These are phyloP conservation scores for Cantharis nigra DNA, from an alignment of 2,888 invertebrate species.

Conservation along the genomic window DNA sequence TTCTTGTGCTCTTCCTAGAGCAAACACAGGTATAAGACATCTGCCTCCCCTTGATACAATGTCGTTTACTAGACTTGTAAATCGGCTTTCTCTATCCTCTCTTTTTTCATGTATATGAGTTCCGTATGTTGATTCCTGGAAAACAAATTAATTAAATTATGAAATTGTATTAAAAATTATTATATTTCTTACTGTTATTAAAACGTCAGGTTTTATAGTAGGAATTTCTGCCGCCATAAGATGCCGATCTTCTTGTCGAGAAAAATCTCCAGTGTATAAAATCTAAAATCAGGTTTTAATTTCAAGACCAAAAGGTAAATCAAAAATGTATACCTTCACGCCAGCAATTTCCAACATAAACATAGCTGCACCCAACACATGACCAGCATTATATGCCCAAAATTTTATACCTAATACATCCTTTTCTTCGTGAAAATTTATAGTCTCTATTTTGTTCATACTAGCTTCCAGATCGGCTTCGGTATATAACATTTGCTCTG, in stretches of 20 bases:
- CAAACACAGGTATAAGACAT: conserved; percentile 98
- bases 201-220: conserved; percentile 91
- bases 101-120: conserved; percentile 98
- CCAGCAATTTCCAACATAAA: conserved; percentile 99
- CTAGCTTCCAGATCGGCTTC: conserved; percentile 96
- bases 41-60: conserved; percentile 97
- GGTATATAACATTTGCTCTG: conserved; percentile 95
- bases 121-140: conserved; percentile 95
- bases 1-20: conserved; percentile 96
- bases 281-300: conserved; percentile 57
- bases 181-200: conserved; percentile 76
- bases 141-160: conserved; percentile 3
- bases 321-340: conserved; percentile 68
- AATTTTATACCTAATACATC: conserved; percentile 96
- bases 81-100: conserved; percentile 93
- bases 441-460: conserved; percentile 98
- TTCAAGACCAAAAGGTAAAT: background rate
- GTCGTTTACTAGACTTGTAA: conserved; percentile 91
- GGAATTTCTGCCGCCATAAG: conserved; percentile 99
- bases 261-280: conserved; percentile 97
- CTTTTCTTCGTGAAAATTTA: conserved; percentile 97
- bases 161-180: background rate
- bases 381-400: conserved; percentile 99
- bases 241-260: conserved; percentile 97
- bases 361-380: conserved; percentile 99